Percentiles rank a stretch among this genome's conserved stretches.
Evolutionary conservation across 2,888 invertebrate species (phyloP).

Genomic region (Machimus atricapillus): DNA sequence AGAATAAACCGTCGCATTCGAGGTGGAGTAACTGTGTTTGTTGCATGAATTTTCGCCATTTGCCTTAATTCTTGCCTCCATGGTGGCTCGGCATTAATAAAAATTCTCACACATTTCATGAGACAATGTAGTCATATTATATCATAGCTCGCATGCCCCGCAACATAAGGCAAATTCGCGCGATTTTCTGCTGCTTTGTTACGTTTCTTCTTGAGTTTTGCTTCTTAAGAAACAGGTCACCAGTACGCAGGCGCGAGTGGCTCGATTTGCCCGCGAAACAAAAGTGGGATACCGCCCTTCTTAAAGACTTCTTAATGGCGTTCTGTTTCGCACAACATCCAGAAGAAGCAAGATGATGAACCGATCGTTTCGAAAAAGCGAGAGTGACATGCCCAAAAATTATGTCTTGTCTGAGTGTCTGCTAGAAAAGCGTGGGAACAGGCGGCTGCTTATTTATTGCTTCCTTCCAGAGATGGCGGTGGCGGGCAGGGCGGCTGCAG

Average conservation of each 20-base stretch:
- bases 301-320: not conserved
- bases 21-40: constrained; percentile 7
- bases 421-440: not conserved
- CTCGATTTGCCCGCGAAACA: not conserved
- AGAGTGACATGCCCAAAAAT: not conserved
- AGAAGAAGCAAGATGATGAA: not conserved
- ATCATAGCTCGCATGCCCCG: not conserved
- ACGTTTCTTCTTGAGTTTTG: not conserved
- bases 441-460: not conserved
- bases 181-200: not conserved
- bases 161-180: not conserved
- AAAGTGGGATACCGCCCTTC: not conserved
- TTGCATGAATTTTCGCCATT: constrained; percentile 25
- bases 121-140: constrained; percentile 3
- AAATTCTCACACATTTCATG: constrained; percentile 8
- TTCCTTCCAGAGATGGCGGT: not conserved
- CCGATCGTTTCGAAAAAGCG: not conserved
- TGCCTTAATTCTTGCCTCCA: not conserved
- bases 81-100: not conserved
- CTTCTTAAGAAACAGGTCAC: not conserved
- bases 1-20: not conserved
- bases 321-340: not conserved
- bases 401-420: not conserved
- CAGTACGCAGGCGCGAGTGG: not conserved
- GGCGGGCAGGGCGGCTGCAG: not conserved